These are phyloP conservation scores for Gobius niger DNA, from an alignment of 2,113 vertebrate genomes.

Conservation along the genomic window DNA sequence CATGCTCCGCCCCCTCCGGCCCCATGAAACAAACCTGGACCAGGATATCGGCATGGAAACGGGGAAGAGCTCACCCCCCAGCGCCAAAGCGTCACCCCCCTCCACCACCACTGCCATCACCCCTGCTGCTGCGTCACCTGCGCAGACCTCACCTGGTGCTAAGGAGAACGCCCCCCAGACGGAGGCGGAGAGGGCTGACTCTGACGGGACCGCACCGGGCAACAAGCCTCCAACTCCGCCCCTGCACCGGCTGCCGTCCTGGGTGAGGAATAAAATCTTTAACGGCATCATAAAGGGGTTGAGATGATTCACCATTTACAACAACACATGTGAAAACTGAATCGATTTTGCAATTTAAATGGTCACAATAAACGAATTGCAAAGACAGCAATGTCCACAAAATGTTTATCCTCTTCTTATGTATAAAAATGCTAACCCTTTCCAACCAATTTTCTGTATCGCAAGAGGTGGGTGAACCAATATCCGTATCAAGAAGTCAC, in stretches of 20 bases:
- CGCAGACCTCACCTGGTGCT: background rate
- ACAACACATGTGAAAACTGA: too few species aligned
- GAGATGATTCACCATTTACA: too few species aligned
- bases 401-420: too few species aligned
- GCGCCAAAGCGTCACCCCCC: background rate
- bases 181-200: slow-evolving; percentile 50
- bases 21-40: slow-evolving; percentile 87
- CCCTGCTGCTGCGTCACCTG: background rate
- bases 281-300: background rate
- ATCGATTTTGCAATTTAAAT: too few species aligned
- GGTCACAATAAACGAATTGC: too few species aligned
- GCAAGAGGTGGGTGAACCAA: too few species aligned
- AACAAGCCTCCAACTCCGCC: slow-evolving; percentile 93
- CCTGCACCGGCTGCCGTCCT: slow-evolving; percentile 94
- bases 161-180: slow-evolving; percentile 48
- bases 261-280: slow-evolving; percentile 79
- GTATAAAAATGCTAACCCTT: too few species aligned
- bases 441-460: too few species aligned
- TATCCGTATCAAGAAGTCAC: too few species aligned
- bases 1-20: slow-evolving; percentile 88
- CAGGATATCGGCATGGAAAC: slow-evolving; percentile 76
- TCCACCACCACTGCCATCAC: background rate
- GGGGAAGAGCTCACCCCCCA: slow-evolving; percentile 52
- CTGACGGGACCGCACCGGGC: slow-evolving; percentile 57
- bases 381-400: too few species aligned